A percentile compares a stretch with the other conserved stretches of the same genome.
These are phyloP conservation scores for Mus musculus DNA, from an alignment of 2,113 vertebrate species.

Conservation along the genomic window GRCm39 chr15:3407501-3408000, in stretches of 20 bases:
- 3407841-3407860: neutral
- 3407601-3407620: neutral
- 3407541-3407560: neutral
- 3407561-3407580: neutral
- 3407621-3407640: neutral
- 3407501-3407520: neutral
- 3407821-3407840: neutral
- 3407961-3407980: neutral
- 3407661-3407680: neutral
- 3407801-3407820: neutral
- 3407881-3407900: neutral
- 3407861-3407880: neutral
- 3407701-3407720: neutral
- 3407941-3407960: neutral
- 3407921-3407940: neutral
- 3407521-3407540: neutral
- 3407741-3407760: neutral
- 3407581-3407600: neutral
- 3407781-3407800: neutral
- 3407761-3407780: neutral
- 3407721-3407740: neutral
- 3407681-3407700: constrained; percentile 18
- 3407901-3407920: neutral
- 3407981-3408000: neutral
- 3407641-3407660: neutral